These are phyloP conservation scores for Pocillopora meandrina DNA, from an alignment of 92 coral and sea anemone species.

Conservation along the genomic window DNA sequence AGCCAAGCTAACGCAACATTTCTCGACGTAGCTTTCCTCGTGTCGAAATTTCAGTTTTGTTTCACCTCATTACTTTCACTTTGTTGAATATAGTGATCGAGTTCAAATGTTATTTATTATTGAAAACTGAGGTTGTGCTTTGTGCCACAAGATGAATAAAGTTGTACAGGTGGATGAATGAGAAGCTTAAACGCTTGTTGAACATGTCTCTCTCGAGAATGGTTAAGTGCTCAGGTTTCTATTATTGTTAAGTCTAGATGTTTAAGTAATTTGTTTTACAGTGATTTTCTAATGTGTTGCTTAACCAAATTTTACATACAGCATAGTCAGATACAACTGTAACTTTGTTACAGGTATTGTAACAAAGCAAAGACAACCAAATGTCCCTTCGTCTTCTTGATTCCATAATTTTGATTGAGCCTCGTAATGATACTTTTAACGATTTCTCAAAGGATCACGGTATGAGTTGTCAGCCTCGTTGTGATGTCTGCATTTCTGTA, in stretches of 20 bases:
- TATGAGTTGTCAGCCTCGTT: too few species aligned
- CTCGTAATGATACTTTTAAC: not conserved
- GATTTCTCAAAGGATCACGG: too few species aligned
- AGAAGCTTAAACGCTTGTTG: slow-evolving; percentile 5
- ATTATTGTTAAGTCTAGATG: not conserved
- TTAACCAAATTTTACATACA: not conserved
- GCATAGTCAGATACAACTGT: not conserved
- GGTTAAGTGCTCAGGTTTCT: not conserved
- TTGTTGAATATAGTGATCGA: not conserved
- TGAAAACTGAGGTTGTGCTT: not conserved
- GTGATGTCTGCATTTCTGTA: too few species aligned
- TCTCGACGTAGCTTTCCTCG: not conserved
- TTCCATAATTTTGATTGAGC: not conserved
- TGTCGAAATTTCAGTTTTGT: not conserved
- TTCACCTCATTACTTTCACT: slow-evolving; percentile 4
- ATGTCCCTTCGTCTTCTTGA: not conserved
- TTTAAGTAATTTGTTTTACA: not conserved
- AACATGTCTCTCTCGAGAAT: slow-evolving; percentile 4
- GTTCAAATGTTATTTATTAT: slow-evolving; percentile 10
- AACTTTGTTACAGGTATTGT: not conserved
- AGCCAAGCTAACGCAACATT: not conserved
- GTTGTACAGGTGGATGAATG: slow-evolving; percentile 15
- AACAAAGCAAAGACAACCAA: not conserved
- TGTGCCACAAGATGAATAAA: not conserved
- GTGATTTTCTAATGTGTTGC: not conserved